A percentile compares a stretch with the other conserved stretches of the same genome.
Evolutionary conservation across 2,113 vertebrate genomes (phyloP).

Genomic region (Gasterosteus aculeatus): DNA sequence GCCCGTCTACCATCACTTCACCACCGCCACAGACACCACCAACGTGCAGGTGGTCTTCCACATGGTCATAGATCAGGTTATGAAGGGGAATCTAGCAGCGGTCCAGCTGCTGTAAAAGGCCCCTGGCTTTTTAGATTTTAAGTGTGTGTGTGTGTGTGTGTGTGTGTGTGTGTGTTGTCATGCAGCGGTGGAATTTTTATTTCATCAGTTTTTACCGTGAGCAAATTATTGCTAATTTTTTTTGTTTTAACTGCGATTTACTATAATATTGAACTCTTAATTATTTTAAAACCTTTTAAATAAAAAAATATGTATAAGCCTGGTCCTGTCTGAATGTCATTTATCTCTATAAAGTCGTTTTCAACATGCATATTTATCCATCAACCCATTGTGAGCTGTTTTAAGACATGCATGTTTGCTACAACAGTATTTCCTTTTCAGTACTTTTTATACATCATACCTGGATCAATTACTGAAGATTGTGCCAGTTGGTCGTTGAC

Average conservation of each 20-base stretch:
- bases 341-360: background rate
- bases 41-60: constrained; percentile 71
- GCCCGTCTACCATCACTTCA: constrained; percentile 79
- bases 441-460: background rate
- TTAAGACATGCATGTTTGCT: background rate
- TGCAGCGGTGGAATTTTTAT: background rate
- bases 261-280: background rate
- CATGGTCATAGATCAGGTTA: constrained; percentile 70
- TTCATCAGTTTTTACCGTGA: background rate
- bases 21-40: constrained; percentile 76
- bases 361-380: background rate
- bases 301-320: constrained; percentile 55
- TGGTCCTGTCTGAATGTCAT: background rate
- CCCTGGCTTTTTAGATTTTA: background rate
- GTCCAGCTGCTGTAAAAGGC: constrained; percentile 65
- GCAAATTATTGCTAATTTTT: background rate
- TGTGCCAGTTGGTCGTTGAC: background rate
- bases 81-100: constrained; percentile 68
- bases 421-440: background rate
- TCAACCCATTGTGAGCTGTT: background rate
- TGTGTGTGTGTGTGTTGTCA: background rate
- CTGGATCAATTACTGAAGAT: background rate
- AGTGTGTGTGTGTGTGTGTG: background rate
- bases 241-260: background rate
- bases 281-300: constrained; percentile 58